Conservation (phyloP, 2,888 invertebrate species). For the Anthrax anthrax region DNA sequence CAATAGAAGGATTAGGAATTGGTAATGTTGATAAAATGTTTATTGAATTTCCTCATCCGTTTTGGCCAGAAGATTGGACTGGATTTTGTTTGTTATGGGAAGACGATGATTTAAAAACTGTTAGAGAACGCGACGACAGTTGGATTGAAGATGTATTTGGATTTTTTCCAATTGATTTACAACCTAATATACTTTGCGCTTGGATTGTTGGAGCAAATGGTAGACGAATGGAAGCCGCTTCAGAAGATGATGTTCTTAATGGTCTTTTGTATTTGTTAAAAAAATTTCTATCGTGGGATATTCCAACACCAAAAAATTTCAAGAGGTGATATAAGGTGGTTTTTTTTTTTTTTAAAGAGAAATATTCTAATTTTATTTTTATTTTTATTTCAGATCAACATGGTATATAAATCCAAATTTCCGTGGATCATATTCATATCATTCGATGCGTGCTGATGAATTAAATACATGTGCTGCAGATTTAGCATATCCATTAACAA, state of each 20-base stretch:
- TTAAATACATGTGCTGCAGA: constrained; percentile 39
- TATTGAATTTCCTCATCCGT: constrained; percentile 42
- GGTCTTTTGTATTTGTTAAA: constrained; percentile 29
- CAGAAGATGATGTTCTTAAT: constrained; percentile 35
- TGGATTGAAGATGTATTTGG: constrained; percentile 55
- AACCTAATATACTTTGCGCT: constrained; percentile 48
- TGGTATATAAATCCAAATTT: constrained; percentile 49
- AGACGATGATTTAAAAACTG: constrained; percentile 33
- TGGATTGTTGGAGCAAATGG: constrained; percentile 56
- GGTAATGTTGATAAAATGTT: constrained; percentile 50
- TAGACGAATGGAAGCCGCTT: constrained; percentile 43
- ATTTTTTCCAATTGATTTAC: constrained; percentile 49
- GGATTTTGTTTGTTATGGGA: constrained; percentile 46
- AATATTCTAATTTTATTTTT: background rate
- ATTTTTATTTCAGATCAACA: constrained; percentile 37
- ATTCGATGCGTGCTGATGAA: constrained; percentile 41
- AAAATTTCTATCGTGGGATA: constrained; percentile 27
- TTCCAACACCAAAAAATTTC: constrained; percentile 23
- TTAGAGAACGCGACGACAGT: constrained; percentile 24
- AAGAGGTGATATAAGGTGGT: constrained; percentile 9
- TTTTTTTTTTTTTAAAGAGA: no score
- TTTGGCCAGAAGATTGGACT: constrained; percentile 41
- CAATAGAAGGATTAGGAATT: constrained; percentile 41
- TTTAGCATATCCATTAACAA: constrained; percentile 40
- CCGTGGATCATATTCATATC: constrained; percentile 50